Base-by-base conservation (phyloP, 2,888 invertebrate genomes). In the Meteorus cinctellus region DNA sequence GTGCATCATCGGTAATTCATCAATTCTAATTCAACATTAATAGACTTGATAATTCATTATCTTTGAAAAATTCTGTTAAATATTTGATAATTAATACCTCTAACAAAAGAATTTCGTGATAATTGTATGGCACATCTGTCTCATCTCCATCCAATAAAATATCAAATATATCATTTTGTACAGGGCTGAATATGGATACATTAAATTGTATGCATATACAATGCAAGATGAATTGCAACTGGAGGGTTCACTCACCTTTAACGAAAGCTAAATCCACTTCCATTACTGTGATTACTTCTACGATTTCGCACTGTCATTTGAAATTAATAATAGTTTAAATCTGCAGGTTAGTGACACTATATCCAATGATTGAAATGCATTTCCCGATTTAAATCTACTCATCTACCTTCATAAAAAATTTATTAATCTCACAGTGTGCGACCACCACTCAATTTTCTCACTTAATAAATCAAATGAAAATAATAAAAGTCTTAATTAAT, bases 401-500 rank as follows among this genome's bases (percentile, higher is more conserved):
- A n/a, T 48, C n/a, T n/a, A 48, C 16, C 16, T 19, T 4, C 19
- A 55, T 55, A 19, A 24, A 24, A 55, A 55, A 55, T 55, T 19
- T 10, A 55, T 55, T 6, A 4, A 55, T 55, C 14, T 48, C 4
- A 48, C 48, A n/a, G 4, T 16, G n/a, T n/a, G 16, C 48, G 16
- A 48, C n/a, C 4, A 48, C n/a, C 48, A 48, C 4, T 41, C 2
- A 12, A 48, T n/a, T 48, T 48, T 48, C n/a, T 48, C 48, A 48
- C 48, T 5, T 0, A 55, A 55, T 19, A 55, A 55, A 19, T 55
- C 19, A 19, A 55, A 19, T 55, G 1, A 19, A 24, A 55, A 55
- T 55, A 19, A 55, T 55, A 55, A 55, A 24, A 55, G 55, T 55
- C 55, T 55, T 55, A 55, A 55, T 55, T 55, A 55, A 55, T 55